Base-by-base conservation (phyloP, 2,797 vertebrate genomes). In the Characodon lateralis region DNA sequence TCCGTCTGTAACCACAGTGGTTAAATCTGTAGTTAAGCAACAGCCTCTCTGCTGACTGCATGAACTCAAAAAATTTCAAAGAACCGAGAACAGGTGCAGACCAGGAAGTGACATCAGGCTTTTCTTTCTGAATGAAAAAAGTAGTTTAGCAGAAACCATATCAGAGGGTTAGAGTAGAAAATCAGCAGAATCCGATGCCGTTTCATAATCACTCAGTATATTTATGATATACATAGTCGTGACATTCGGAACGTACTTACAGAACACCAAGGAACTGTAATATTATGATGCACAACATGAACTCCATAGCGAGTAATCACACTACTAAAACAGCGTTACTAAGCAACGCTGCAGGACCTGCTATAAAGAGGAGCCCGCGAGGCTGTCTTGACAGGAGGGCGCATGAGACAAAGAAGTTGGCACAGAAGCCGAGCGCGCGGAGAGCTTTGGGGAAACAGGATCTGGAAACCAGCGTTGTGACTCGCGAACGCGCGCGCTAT, bases 361-460 rank as follows among this genome's bases (percentile, higher is more conserved):
- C 87, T 95, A 92, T 96, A 97, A 94, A 96, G 92, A 80, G 35
- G 88, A 88, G 90, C 87, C 50, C 69, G 65, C 65, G 65, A 68
- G 65, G 31, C 63, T 66, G 63, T 18, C 61, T 68, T 72, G 78
- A 71, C 86, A 81, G 71, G 77, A 83, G 83, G 68, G 83, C 79
- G 63, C 90, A 72, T 75, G 53, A 86, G 66, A 46, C 66, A 74
- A 83, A 83, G 75, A 53, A 75, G 72, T 26, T 9, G 74, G 41
- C 31, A 71, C 83, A 69, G 39, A 70, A 31, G 9, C 43, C 18
- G 74, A 84, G 84, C 66, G 89, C 85, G 79, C 77, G 77, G 48
- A 80, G 14, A 46, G 66, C 66, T 69, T 69, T 69, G 9, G 63
- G 39, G 8, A 66, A 66, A 66, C 63, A 41, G 59, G 14, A 31